Evolutionary conservation across 2,113 vertebrate genomes (phyloP).

Genomic region (Anolis sagrei): DNA sequence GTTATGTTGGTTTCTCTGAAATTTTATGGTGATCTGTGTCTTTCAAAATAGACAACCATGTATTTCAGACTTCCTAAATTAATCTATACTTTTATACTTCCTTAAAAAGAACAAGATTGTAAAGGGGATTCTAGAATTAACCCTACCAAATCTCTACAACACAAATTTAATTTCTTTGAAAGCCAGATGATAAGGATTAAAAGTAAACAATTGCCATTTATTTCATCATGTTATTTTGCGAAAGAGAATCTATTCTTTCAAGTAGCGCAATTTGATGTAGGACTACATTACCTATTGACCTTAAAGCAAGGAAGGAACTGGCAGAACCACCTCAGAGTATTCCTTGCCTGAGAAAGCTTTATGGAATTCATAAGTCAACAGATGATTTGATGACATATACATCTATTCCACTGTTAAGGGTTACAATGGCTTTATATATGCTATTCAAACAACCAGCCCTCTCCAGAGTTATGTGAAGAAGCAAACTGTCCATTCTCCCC

Average conservation of each 20-base stretch:
- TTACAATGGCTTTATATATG: not conserved
- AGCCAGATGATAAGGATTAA: constrained; percentile 2
- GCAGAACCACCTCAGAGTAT: too few species aligned
- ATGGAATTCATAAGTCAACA: too few species aligned
- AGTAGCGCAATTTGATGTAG: not conserved
- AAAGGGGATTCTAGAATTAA: constrained; percentile 60
- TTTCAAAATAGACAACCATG: constrained; percentile 60
- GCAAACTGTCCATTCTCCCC: not conserved
- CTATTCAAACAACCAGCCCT: not conserved
- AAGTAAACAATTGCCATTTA: constrained; percentile 14
- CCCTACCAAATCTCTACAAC: constrained; percentile 46
- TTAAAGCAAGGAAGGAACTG: not conserved
- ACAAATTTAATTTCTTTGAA: not conserved
- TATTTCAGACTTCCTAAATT: constrained; percentile 67
- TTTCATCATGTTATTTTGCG: constrained; percentile 41
- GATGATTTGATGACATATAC: too few species aligned
- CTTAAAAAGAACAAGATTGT: constrained; percentile 40
- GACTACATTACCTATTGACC: constrained; percentile 18
- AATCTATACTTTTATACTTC: constrained; percentile 57
- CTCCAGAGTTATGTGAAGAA: constrained; percentile 57
- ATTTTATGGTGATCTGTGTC: constrained; percentile 55
- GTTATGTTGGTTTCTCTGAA: constrained; percentile 46
- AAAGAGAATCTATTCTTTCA: constrained; percentile 6
- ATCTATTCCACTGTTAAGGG: not conserved
- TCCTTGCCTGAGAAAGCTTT: too few species aligned